These are phyloP conservation scores for Collichthys lucidus DNA, from an alignment of 2,113 vertebrate genomes.

Conservation along the genomic window DNA sequence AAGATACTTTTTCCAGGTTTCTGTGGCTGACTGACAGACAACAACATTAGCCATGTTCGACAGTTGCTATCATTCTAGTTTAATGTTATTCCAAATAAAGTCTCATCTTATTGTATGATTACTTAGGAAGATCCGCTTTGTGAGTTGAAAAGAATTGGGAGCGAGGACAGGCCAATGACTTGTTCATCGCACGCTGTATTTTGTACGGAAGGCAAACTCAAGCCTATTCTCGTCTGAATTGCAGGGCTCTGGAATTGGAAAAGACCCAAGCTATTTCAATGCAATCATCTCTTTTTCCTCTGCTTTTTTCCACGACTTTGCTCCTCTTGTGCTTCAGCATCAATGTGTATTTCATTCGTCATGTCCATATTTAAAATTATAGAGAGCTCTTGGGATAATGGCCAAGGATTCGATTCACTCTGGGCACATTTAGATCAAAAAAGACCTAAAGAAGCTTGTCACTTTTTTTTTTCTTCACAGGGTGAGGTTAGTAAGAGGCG, in stretches of 20 bases:
- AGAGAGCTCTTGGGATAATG: conserved; percentile 26
- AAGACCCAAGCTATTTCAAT: conserved; percentile 31
- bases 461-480: conserved; percentile 22
- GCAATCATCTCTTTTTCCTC: conserved; percentile 27
- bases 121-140: conserved; percentile 14
- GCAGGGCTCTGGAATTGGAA: conserved; percentile 22
- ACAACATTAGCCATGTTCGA: conserved; percentile 53
- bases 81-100: conserved; percentile 55
- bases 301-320: conserved; percentile 11
- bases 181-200: not conserved
- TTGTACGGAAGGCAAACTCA: conserved; percentile 20
- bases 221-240: conserved; percentile 11
- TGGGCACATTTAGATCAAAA: conserved; percentile 35
- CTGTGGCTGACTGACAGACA: conserved; percentile 50
- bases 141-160: conserved; percentile 36
- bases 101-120: conserved; percentile 42
- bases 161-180: conserved; percentile 1
- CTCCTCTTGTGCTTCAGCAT: conserved; percentile 37
- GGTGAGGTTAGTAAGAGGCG: conserved; percentile 7
- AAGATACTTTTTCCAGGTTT: conserved; percentile 49
- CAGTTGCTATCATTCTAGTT: conserved; percentile 41
- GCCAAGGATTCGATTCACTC: conserved; percentile 31
- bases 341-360: conserved; percentile 40
- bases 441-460: conserved; percentile 32
- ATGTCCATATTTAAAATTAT: conserved; percentile 52